These are phyloP conservation scores for Pitta sordida DNA, from an alignment of 2,113 vertebrate genomes.

Conservation along the genomic window DNA sequence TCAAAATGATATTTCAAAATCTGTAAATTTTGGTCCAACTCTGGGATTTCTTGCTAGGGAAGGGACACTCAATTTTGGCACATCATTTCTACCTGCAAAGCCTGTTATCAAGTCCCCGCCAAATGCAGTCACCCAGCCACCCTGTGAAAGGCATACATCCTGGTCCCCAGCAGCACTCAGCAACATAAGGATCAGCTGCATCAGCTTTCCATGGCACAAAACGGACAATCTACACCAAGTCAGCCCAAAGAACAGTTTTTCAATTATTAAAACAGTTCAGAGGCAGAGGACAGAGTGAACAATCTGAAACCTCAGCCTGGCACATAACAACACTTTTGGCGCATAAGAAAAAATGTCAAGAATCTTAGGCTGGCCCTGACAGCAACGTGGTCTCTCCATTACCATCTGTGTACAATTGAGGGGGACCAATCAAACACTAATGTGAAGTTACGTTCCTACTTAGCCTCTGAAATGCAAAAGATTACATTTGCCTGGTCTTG, in stretches of 20 bases:
- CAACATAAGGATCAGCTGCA: background rate
- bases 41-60: background rate
- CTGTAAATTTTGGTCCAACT: background rate
- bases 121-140: background rate
- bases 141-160: background rate
- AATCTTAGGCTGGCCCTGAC: background rate
- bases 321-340: background rate
- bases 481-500: background rate
- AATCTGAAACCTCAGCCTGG: background rate
- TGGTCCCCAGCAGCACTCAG: background rate
- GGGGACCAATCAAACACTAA: background rate
- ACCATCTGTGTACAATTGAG: background rate
- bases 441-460: background rate
- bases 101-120: background rate
- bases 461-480: background rate
- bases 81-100: background rate
- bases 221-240: background rate
- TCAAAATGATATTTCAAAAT: background rate
- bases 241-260: background rate
- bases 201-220: background rate
- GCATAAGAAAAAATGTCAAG: background rate
- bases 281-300: background rate
- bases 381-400: background rate
- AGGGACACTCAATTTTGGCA: background rate
- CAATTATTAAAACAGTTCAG: background rate